Percentiles rank a stretch among this genome's conserved stretches.
phyloP scores from a whole-genome alignment of 2,888 invertebrate genomes.

The Lasius fuliginosus region DNA sequence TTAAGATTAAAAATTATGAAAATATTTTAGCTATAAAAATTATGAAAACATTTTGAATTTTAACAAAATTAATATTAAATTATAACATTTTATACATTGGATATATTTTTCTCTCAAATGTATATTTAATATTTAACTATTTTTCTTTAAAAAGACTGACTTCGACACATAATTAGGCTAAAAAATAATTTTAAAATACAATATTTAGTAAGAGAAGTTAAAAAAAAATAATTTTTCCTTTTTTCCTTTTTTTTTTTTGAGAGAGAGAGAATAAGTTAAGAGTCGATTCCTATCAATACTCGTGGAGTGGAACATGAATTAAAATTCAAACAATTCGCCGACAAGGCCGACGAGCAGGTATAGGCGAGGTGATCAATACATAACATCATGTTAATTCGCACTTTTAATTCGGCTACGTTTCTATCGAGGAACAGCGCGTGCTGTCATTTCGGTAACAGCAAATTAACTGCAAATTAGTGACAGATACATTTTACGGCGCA shows the following conservation, averaged over 20 bases:
- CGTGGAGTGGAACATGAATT: neutral
- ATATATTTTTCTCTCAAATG: neutral
- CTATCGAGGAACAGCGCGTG: neutral
- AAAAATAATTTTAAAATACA: neutral
- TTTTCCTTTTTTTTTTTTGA: neutral
- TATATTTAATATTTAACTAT: neutral
- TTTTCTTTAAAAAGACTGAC: neutral
- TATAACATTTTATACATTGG: too few species aligned
- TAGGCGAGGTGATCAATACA: neutral
- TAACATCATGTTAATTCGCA: conserved; percentile 3
- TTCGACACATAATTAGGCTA: neutral
- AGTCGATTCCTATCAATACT: neutral
- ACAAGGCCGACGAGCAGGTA: conserved; percentile 7
- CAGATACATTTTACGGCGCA: conserved; percentile 13
- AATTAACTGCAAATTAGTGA: neutral
- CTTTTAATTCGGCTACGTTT: neutral
- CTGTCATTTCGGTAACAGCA: neutral
- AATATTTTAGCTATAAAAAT: too few species aligned
- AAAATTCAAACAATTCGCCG: neutral
- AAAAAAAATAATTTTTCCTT: neutral
- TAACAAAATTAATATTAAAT: too few species aligned
- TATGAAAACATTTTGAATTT: too few species aligned
- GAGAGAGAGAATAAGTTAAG: too few species aligned
- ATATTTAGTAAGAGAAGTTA: neutral
- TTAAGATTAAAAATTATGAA: too few species aligned